Base-by-base conservation (phyloP, 2,888 invertebrate species). In the Melipona bicolor region DNA sequence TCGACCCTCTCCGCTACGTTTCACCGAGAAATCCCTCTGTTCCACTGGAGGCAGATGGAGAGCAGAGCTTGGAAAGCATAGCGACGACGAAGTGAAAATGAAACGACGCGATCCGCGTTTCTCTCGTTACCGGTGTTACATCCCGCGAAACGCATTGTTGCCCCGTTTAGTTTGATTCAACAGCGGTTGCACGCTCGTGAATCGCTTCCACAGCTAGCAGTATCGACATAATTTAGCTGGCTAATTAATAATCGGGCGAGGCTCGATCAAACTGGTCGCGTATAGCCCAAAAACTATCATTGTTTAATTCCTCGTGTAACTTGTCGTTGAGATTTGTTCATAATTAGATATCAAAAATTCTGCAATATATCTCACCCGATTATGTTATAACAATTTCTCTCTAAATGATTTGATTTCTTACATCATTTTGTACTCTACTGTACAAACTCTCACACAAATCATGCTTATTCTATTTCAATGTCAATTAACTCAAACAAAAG, bases 21-120 rank as follows among this genome's bases (percentile, higher is more conserved):
- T 76, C 76, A 50, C 76, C 76, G 50, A n/a, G 76, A 49, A 36
- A 69, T 61, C 61, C 50, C 61, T 69, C 69, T 69, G 59, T 69
- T 69, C 68, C 75, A n/a, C 24, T 56, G 59, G 13, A n/a, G 71
- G 54, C 52, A 56, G 49, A 27, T 49, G 54, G 50, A 56, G 59
- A 32, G n/a, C 49, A 27, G 19, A 24, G 32, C 69, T 17, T 36
- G 11, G 69, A 76, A 56, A 32, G 61, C 61, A 49, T 50, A 62
- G 74, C 65, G 13, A 36, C 64, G 49, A 27, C 21, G 54, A 43
- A 68, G 69, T 50, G 76, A 76, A 69, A 69, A 76, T 61, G 69
- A 76, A 76, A 76, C 69, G 49, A 21, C 13, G 11, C 13, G n/a
- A 67, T 76, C 49, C 43, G 56, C 32, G 76, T 69, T 68, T 49